Percentiles rank a stretch among this genome's conserved stretches.
Evolutionary conservation across 2,113 vertebrate genomes (phyloP).

Genomic region (Marmota monax): DNA sequence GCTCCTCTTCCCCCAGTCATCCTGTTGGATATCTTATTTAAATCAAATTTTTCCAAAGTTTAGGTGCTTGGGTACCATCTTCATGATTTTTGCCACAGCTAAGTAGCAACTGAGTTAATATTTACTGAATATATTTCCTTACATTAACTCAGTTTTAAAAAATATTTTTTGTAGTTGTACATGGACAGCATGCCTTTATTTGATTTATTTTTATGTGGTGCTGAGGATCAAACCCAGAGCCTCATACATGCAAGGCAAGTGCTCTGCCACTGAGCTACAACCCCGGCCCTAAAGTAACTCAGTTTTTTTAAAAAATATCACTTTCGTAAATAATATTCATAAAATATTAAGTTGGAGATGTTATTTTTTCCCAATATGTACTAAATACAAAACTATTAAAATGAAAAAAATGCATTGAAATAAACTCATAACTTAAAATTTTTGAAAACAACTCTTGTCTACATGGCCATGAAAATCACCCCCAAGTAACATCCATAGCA

Average conservation of each 20-base stretch:
- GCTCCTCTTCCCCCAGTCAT: not conserved
- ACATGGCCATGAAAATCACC: not conserved
- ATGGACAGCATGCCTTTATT: too few relatives aligned
- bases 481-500: not conserved
- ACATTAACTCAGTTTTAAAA: slow-evolving; percentile 1
- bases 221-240: too few relatives aligned
- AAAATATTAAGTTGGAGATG: not conserved
- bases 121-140: not conserved
- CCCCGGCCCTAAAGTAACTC: too few relatives aligned
- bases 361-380: not conserved
- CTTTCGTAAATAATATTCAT: slow-evolving; percentile 18
- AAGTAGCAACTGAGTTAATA: slow-evolving; percentile 41
- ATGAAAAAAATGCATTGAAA: slow-evolving; percentile 6
- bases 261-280: too few relatives aligned
- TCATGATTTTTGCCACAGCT: not conserved
- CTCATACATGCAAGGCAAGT: too few relatives aligned
- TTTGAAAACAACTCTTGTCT: not conserved
- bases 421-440: not conserved
- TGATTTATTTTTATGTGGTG: too few relatives aligned
- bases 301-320: not conserved
- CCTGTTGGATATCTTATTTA: not conserved
- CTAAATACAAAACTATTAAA: not conserved
- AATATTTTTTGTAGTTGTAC: too few relatives aligned
- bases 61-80: not conserved
- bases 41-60: slow-evolving; percentile 7